phyloP scores from a whole-genome alignment of 2,797 vertebrate species.

The Sebastes nivosus region DNA sequence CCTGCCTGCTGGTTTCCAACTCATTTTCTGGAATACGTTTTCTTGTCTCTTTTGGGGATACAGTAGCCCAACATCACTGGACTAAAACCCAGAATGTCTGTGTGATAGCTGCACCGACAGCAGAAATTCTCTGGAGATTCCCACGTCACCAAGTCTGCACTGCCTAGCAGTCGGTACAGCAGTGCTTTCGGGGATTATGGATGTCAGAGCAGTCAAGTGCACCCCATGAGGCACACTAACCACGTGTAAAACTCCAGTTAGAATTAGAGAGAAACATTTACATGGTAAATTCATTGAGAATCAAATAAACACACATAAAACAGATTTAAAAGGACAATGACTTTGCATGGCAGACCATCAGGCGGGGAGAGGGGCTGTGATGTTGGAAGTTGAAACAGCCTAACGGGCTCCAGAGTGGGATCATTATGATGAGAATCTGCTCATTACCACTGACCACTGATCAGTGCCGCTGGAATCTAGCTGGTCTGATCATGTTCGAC shows the following conservation, averaged over 20 bases:
- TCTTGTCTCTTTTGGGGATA: not conserved
- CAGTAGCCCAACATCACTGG: not conserved
- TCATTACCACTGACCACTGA: not conserved
- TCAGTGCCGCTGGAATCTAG: not conserved
- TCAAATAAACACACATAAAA: not conserved
- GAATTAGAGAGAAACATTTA: not conserved
- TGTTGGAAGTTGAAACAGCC: not conserved
- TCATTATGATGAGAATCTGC: not conserved
- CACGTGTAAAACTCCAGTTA: not conserved
- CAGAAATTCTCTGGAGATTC: not conserved
- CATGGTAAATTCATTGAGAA: not conserved
- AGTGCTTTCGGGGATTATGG: slow-evolving; percentile 9
- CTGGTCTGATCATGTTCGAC: not conserved
- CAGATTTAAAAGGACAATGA: not conserved
- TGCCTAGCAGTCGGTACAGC: not conserved
- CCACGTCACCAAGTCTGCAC: not conserved
- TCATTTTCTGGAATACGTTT: not conserved
- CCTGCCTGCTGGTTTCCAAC: too few species aligned
- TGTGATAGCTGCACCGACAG: not conserved
- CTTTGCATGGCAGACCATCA: not conserved
- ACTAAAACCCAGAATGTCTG: not conserved
- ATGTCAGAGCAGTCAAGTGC: not conserved
- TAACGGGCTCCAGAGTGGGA: not conserved
- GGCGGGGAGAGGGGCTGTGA: not conserved
- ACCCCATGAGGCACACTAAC: too few species aligned